Conservation (phyloP, 2,888 invertebrate genomes). For the Drosophila monieri region DNA sequence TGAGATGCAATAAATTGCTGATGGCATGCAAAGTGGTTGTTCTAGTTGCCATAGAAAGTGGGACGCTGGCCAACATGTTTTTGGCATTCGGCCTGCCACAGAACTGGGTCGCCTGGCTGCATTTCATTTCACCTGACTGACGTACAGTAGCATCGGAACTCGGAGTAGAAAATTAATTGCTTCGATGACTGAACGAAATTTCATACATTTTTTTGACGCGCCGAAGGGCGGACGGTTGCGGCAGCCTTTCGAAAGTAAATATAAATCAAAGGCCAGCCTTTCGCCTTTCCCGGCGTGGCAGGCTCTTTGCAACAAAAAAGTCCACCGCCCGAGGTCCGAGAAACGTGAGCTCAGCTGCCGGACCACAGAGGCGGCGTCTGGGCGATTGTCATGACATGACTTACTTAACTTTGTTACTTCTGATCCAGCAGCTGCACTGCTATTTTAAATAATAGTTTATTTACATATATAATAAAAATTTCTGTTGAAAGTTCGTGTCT, state of each 20-base stretch:
- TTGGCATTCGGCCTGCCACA: conserved; percentile 29
- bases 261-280: conserved; percentile 66
- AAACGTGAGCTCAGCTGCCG: conserved; percentile 62
- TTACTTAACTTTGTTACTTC: conserved; percentile 71
- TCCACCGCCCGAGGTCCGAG: conserved; percentile 56
- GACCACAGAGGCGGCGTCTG: conserved; percentile 50
- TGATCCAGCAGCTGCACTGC: conserved; percentile 70
- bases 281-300: conserved; percentile 28
- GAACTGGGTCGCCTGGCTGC: conserved; percentile 62
- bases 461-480: too few relatives aligned
- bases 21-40: conserved; percentile 65
- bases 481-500: conserved; percentile 9
- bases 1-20: conserved; percentile 54
- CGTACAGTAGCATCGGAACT: conserved; percentile 59
- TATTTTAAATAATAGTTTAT: neutral
- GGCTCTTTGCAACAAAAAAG: conserved; percentile 1
- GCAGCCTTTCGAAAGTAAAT: conserved; percentile 60
- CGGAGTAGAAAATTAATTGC: conserved; percentile 47
- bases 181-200: conserved; percentile 59
- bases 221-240: conserved; percentile 32
- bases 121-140: conserved; percentile 69
- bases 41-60: conserved; percentile 72
- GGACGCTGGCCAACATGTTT: conserved; percentile 69
- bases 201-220: conserved; percentile 37
- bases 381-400: conserved; percentile 76